Evolutionary conservation across 2,888 invertebrate genomes (phyloP), one percentile per base, ranked within the genome.

Genomic region (Mylabris sibirica): DNA sequence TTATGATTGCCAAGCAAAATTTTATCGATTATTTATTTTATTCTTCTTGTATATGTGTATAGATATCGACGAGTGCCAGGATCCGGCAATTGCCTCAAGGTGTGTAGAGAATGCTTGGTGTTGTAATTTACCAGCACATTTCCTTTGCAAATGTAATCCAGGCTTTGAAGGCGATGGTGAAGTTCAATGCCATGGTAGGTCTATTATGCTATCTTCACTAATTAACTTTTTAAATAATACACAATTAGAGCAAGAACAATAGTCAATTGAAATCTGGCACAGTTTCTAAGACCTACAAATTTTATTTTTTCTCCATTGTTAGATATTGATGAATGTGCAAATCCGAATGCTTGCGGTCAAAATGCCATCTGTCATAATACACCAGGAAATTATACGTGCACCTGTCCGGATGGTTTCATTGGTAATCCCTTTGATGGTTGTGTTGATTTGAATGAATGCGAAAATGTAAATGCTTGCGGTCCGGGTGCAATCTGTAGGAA

Each of bases 41-140:
- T n/a, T n/a, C n/a, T n/a, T n/a, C n/a, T n/a, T n/a, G n/a, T n/a
- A n/a, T n/a, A n/a, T 49, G 8, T 20, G n/a, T 57, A 12, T 84
- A 95, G 95, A 96, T 86, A 95, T 98, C 85, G 93, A 98, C 87
- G 98, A 98, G 88, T 98, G 98, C 85, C 91, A 92, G 81, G 93
- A 95, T 86, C 95, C 96, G 73, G 88, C 89, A 72, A 89, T 96
- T 80, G 91, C 94, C 44, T 90, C 92, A 70, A 89, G 94, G 80
- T 97, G 97, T 86, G 96, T 95, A 71, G 89, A 91, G 84, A 96
- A 97, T 85, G 94, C 97, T 57, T 96, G 96, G 84, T 97, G 97
- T 85, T 97, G 97, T 84, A 97, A 97, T 87, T 87, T 97, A 78
- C 97, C 97, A 61, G 94, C 96, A 77, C 95, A 96, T 88, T 97